A percentile compares a stretch with the other conserved stretches of the same genome.
phyloP scores from a whole-genome alignment of 2,797 vertebrate genomes.

The Rhinoraja longicauda region DNA sequence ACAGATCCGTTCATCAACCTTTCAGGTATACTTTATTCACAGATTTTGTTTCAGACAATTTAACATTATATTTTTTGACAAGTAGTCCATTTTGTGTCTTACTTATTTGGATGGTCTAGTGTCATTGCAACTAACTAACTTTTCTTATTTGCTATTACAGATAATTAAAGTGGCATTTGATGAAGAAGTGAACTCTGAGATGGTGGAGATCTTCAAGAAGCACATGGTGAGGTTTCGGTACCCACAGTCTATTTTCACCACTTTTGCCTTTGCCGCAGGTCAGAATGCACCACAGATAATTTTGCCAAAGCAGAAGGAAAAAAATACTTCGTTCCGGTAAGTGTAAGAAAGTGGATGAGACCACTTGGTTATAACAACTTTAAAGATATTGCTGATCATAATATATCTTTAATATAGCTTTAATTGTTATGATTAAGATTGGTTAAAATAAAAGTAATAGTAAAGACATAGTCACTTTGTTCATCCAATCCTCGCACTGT shows the following conservation, averaged over 20 bases:
- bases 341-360: not conserved
- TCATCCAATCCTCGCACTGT: not conserved
- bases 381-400: not conserved
- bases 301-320: conserved; percentile 93
- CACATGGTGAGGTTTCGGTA: conserved; percentile 91
- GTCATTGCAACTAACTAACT: not conserved
- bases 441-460: not conserved
- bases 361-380: not conserved
- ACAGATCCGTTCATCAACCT: conserved; percentile 85
- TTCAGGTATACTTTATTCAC: conserved; percentile 72
- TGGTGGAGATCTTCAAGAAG: conserved; percentile 93
- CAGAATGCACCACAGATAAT: conserved; percentile 82
- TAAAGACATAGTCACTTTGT: not conserved
- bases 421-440: not conserved
- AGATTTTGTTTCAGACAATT: not conserved
- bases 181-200: conserved; percentile 92
- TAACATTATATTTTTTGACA: conserved; percentile 4
- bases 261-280: conserved; percentile 88
- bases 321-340: conserved; percentile 93
- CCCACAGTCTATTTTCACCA: conserved; percentile 91
- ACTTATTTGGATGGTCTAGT: not conserved
- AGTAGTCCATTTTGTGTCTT: not conserved
- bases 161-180: conserved; percentile 96
- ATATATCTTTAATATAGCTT: not conserved
- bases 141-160: conserved; percentile 54